Base-by-base conservation (phyloP, 2,888 invertebrate genomes). In the Watsonalla cultraria region DNA sequence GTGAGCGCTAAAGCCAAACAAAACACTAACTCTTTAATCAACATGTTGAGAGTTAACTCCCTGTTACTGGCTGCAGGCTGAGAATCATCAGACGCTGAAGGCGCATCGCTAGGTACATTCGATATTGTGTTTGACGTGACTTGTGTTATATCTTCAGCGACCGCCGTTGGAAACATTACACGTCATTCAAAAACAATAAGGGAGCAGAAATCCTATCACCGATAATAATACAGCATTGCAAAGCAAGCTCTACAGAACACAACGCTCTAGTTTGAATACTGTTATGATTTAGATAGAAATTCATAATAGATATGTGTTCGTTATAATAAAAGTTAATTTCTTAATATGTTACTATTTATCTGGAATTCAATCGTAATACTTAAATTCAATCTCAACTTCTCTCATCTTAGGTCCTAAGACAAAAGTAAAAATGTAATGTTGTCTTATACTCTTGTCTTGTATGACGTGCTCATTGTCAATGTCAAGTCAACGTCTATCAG, bases 1-100 rank as follows among this genome's bases (percentile, higher is more conserved):
- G 93, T 93, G 56, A 95, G 89, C 54, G 92, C 92, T 53, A 95
- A 80, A 53, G 93, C 92, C 60, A 94, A 81, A 68, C 94, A 92
- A 70, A 95, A 92, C 61, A 92, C 87, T 59, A 93, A 81, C 85
- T 95, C 94, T 74, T 93, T 93, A 60, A 93, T 84, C 65, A 95
- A 88, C 80, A 93, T 91, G 61, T 93, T 90, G 65, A 87, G 65
- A 64, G 87, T 84, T 82, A 86, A 62, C 68, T 87, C 84, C 72
- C 82, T 82, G 68, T 73, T 78, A 74, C 78, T 82, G 72, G 82
- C 79, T 61, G 78, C 65, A 66, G 70, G 72, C 76, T 83, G 79
- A 65, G 77, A 73, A 68, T 69, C 79, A 72, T 82, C 83, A 64
- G 75, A 59, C 62, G 81, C 76, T 65, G 78, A 78, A 78, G 70